Conservation (phyloP, 2,888 invertebrate genomes). For the Ischnura elegans region DNA sequence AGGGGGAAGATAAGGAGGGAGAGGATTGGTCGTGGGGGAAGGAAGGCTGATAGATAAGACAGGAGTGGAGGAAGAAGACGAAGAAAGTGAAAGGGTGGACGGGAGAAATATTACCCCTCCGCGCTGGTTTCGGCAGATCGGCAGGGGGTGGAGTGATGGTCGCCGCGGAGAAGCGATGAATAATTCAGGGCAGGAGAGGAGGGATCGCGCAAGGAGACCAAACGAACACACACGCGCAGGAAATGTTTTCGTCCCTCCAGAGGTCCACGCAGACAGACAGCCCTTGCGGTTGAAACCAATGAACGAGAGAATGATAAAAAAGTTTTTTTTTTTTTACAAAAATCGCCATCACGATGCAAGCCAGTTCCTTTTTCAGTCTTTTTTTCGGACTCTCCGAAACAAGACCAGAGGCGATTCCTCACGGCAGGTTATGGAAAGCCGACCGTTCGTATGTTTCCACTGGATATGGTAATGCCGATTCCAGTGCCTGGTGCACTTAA, state of each 20-base stretch:
- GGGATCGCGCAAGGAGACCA: background rate
- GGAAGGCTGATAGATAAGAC: background rate
- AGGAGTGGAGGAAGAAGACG: no score
- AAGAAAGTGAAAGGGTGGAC: slow-evolving; percentile 30
- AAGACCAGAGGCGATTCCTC: background rate
- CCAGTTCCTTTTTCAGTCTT: background rate
- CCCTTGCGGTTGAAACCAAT: background rate
- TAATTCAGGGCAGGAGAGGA: background rate
- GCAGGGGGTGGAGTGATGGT: background rate
- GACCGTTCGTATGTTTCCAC: background rate
- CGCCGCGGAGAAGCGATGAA: background rate
- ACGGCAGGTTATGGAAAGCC: background rate
- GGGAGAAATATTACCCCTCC: slow-evolving; percentile 40
- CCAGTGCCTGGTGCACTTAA: background rate
- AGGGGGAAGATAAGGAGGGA: background rate
- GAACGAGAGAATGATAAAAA: background rate
- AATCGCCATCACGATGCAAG: background rate
- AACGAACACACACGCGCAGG: background rate
- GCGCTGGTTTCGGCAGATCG: slow-evolving; percentile 33
- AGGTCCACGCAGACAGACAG: background rate
- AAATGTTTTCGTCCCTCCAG: slow-evolving; percentile 17
- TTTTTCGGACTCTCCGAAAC: background rate
- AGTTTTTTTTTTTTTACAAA: background rate
- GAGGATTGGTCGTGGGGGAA: background rate
- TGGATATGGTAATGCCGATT: background rate